Conservation (phyloP, 2,888 invertebrate species). For the Malacosoma neustria region DNA sequence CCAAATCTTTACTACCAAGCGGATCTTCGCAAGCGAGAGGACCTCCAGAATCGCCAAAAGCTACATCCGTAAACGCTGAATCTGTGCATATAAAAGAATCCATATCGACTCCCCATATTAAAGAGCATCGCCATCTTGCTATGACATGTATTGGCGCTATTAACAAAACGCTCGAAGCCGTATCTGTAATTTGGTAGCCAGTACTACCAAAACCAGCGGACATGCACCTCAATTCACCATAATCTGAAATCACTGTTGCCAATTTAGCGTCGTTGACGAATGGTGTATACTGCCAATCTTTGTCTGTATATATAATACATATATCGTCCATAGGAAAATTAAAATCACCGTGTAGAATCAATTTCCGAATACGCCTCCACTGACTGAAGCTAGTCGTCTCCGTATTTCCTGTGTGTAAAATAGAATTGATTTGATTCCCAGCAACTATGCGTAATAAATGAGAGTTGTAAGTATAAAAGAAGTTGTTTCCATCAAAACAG, state of each 20-base stretch:
- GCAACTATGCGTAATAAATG: conserved; percentile 30
- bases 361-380: conserved; percentile 19
- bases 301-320: conserved; percentile 25
- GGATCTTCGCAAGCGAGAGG: conserved; percentile 37
- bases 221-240: conserved; percentile 20
- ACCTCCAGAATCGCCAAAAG: conserved; percentile 49
- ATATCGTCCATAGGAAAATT: conserved; percentile 35
- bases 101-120: conserved; percentile 46
- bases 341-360: conserved; percentile 19
- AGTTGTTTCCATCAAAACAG: conserved; percentile 44
- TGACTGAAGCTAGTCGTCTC: conserved; percentile 19
- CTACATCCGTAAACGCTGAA: conserved; percentile 27
- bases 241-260: conserved; percentile 23
- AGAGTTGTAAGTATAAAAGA: conserved; percentile 23
- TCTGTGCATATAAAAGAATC: conserved; percentile 31
- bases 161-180: conserved; percentile 25
- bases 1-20: conserved; percentile 25
- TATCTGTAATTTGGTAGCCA: conserved; percentile 9
- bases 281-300: conserved; percentile 21
- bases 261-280: conserved; percentile 22
- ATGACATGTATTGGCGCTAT: conserved; percentile 28
- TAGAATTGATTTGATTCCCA: conserved; percentile 25
- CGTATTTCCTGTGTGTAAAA: conserved; percentile 22
- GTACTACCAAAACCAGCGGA: conserved; percentile 38
- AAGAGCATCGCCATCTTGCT: conserved; percentile 25